A percentile compares a stretch with the other conserved stretches of the same genome.
phyloP scores from a whole-genome alignment of 2,888 invertebrate genomes.

The Notocelia uddmanniana region DNA sequence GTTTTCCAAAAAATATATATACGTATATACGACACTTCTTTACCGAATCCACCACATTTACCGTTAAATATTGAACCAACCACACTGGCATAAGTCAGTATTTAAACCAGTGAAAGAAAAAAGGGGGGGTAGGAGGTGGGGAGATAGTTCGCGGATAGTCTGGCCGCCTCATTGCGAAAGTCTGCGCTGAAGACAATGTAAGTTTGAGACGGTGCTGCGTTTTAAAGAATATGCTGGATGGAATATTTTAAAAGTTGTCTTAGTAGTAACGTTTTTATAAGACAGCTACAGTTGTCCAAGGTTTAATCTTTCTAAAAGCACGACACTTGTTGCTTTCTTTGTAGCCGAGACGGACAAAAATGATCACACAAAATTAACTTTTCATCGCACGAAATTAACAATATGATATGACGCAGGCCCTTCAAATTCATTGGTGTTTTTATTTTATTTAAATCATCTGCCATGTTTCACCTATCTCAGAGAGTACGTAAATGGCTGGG shows the following conservation, averaged over 20 bases:
- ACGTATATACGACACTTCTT: not conserved
- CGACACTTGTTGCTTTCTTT: slow-evolving; percentile 3
- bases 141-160: slow-evolving; percentile 38
- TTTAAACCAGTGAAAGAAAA: slow-evolving; percentile 27
- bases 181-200: slow-evolving; percentile 40
- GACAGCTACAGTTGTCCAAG: slow-evolving; percentile 8
- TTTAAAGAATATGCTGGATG: slow-evolving; percentile 13
- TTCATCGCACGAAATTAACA: not conserved
- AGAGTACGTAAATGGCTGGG: too few relatives aligned
- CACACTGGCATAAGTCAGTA: slow-evolving; percentile 2
- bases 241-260: slow-evolving; percentile 12
- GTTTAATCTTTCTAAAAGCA: slow-evolving; percentile 4
- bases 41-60: not conserved
- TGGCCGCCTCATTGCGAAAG: slow-evolving; percentile 41
- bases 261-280: not conserved
- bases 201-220: slow-evolving; percentile 16
- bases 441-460: not conserved
- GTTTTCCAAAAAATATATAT: not conserved
- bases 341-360: not conserved
- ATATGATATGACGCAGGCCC: too few relatives aligned
- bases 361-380: not conserved
- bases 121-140: slow-evolving; percentile 13
- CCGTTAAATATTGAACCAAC: not conserved
- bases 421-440: not conserved
- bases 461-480: too few relatives aligned